A percentile compares a stretch with the other conserved stretches of the same genome.
Conservation (phyloP, 30 jellyfish, hydroid and myxozoan genomes). For the Sanderia malayensis region DNA sequence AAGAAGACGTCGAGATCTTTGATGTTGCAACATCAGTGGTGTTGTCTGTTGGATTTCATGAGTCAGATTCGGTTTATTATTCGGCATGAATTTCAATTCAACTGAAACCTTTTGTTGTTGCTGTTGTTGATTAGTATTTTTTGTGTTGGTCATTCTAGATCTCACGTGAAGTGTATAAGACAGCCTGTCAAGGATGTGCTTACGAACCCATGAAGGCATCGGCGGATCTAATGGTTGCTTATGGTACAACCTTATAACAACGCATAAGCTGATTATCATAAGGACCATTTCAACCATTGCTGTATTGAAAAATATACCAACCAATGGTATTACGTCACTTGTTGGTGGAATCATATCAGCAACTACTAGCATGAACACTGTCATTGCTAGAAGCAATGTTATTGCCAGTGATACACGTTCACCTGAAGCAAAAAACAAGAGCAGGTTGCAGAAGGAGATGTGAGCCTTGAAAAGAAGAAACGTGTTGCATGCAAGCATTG, state of each 20-base stretch:
- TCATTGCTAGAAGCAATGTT: constrained; percentile 74
- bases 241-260: constrained; percentile 46
- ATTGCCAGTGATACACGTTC: constrained; percentile 72
- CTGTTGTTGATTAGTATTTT: background rate
- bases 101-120: constrained; percentile 3
- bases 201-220: constrained; percentile 67
- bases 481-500: too few relatives aligned
- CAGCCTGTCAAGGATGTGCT: constrained; percentile 44
- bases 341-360: constrained; percentile 83
- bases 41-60: constrained; percentile 7
- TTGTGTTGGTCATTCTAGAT: background rate
- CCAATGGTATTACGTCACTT: constrained; percentile 70
- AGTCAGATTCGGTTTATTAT: constrained; percentile 15
- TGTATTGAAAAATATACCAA: constrained; percentile 62
- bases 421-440: constrained; percentile 23
- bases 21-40: background rate
- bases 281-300: constrained; percentile 84
- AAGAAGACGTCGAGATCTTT: background rate
- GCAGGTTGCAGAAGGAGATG: background rate
- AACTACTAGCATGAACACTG: constrained; percentile 77
- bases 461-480: too few relatives aligned
- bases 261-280: constrained; percentile 58
- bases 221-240: constrained; percentile 70
- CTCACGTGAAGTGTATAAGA: constrained; percentile 55
- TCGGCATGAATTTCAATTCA: constrained; percentile 39